These are phyloP conservation scores for Acanthurus leucopareius DNA, from an alignment of 2,797 vertebrate genomes.

Conservation along the genomic window DNA sequence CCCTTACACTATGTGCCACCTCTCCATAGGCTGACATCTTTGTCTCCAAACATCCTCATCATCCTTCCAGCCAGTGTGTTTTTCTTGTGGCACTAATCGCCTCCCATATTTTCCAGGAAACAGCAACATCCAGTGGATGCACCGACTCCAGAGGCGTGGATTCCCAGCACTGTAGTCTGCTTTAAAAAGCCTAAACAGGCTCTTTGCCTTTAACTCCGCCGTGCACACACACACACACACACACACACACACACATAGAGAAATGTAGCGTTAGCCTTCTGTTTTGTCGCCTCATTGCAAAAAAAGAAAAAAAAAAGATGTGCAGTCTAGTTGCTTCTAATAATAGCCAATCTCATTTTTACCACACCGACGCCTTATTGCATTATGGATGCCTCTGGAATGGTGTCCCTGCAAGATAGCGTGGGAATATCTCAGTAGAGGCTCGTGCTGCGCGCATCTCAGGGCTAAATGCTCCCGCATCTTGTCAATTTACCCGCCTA, in stretches of 20 bases:
- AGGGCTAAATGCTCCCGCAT: slow-evolving; percentile 63
- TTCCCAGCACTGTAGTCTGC: slow-evolving; percentile 55
- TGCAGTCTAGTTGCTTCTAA: slow-evolving; percentile 56
- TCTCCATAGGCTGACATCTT: no score
- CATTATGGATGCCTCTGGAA: slow-evolving; percentile 78
- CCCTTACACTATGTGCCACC: no score
- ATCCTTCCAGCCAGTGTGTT: neutral
- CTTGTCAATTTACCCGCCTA: slow-evolving; percentile 18
- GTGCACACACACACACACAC: neutral
- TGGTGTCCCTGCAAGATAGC: slow-evolving; percentile 74
- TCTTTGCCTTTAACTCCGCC: slow-evolving; percentile 56
- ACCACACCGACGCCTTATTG: slow-evolving; percentile 71
- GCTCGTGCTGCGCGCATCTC: slow-evolving; percentile 45
- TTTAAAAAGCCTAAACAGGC: slow-evolving; percentile 25
- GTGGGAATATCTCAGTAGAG: slow-evolving; percentile 72
- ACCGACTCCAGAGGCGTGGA: slow-evolving; percentile 78
- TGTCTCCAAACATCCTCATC: neutral
- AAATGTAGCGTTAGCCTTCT: slow-evolving; percentile 45
- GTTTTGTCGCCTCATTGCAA: slow-evolving; percentile 4
- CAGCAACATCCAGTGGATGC: slow-evolving; percentile 57
- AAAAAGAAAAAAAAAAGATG: slow-evolving; percentile 45
- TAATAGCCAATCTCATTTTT: slow-evolving; percentile 63
- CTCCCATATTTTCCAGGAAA: slow-evolving; percentile 60
- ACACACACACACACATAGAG: slow-evolving; percentile 40
- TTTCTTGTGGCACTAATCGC: slow-evolving; percentile 57